phyloP scores from a whole-genome alignment of 2,797 vertebrate genomes.

The Phoebastria nigripes region DNA sequence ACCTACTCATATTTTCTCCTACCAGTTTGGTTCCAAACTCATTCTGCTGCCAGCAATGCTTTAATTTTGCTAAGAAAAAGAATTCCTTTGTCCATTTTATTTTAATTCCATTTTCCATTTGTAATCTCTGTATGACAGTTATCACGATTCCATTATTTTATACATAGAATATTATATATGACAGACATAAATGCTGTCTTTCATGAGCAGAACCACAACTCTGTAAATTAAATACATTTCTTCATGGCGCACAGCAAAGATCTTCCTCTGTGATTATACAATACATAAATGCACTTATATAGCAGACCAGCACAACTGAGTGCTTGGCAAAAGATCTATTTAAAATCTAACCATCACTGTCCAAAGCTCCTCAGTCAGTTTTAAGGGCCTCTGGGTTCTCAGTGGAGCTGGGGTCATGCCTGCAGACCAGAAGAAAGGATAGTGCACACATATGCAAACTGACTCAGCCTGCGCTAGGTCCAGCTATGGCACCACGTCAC shows the following conservation, averaged over 20 bases:
- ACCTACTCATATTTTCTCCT: neutral
- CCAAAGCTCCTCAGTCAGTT: neutral
- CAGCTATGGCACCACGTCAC: neutral
- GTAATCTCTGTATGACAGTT: neutral
- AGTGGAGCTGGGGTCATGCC: neutral
- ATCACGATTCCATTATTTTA: neutral
- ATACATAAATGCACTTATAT: neutral
- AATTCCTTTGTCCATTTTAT: neutral
- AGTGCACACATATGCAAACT: neutral
- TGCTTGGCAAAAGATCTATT: neutral
- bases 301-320: neutral
- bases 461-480: neutral
- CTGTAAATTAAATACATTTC: neutral
- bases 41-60: neutral
- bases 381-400: neutral
- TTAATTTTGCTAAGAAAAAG: neutral
- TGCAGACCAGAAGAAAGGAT: neutral
- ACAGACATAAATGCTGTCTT: neutral
- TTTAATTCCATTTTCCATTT: neutral
- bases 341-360: neutral
- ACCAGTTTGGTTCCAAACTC: neutral
- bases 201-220: neutral
- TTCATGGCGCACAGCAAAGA: neutral
- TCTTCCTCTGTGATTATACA: neutral
- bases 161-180: neutral